Evolutionary conservation across 2,113 vertebrate genomes (phyloP).

Genomic region (Accipiter virgatus): DNA sequence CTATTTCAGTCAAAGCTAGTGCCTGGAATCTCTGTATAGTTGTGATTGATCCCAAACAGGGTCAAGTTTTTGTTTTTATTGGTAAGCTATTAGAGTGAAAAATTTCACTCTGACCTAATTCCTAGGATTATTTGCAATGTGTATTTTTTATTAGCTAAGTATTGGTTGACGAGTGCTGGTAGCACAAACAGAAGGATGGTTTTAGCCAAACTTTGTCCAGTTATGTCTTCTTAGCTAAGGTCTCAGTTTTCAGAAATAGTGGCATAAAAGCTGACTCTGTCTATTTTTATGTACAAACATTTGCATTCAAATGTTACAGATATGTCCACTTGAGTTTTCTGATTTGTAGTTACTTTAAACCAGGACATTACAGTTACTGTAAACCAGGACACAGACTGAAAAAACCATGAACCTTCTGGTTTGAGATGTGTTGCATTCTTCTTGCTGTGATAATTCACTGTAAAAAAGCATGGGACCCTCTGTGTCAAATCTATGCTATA

Average conservation of each 20-base stretch:
- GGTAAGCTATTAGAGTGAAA: neutral
- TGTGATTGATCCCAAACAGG: neutral
- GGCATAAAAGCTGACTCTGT: neutral
- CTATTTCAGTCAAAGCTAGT: neutral
- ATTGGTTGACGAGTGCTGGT: neutral
- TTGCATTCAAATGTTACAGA: neutral
- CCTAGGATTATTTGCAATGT: neutral
- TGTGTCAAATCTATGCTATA: neutral
- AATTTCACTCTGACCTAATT: neutral
- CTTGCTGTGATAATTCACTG: neutral
- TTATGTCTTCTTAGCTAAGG: neutral
- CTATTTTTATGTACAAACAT: neutral
- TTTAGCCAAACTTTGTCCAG: neutral
- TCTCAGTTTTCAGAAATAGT: neutral
- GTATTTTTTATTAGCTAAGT: neutral
- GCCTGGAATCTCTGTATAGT: neutral
- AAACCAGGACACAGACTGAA: neutral
- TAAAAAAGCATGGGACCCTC: neutral
- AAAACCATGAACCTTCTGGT: neutral
- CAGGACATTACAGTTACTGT: neutral
- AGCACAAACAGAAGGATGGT: neutral
- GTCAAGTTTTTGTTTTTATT: neutral
- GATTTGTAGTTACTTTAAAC: neutral
- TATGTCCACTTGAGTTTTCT: neutral
- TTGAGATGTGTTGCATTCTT: neutral